Percentiles rank a stretch among this genome's conserved stretches.
phyloP scores from a whole-genome alignment of 2,888 invertebrate genomes.

The Amiota minor region DNA sequence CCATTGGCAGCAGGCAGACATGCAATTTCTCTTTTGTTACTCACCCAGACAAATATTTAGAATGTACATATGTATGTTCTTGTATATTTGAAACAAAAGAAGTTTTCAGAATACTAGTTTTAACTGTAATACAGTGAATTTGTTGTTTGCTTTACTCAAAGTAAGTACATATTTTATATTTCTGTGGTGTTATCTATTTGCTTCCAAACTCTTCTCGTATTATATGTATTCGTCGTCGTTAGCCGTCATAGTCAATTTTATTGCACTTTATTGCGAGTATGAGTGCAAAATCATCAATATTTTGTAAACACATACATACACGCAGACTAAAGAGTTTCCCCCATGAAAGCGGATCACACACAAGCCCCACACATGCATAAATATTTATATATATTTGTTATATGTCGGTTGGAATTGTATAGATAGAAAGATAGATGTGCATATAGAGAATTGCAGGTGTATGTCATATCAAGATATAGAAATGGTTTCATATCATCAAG shows the following conservation, averaged over 20 bases:
- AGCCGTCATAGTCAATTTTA: conserved; percentile 8
- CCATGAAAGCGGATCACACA: neutral
- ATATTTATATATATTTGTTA: neutral
- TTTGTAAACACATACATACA: conserved; percentile 2
- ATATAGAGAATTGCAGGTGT: neutral
- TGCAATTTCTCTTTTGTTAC: too few relatives aligned
- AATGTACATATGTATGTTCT: conserved; percentile 1
- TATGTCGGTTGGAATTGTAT: neutral
- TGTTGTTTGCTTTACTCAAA: conserved; percentile 27
- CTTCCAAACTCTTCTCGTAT: conserved; percentile 23
- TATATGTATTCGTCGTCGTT: neutral
- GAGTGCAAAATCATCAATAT: conserved; percentile 22
- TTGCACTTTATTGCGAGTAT: conserved; percentile 27
- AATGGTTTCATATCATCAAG: too few relatives aligned
- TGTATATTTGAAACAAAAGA: neutral
- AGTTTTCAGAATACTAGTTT: too few relatives aligned
- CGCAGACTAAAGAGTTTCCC: neutral
- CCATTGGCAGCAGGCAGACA: neutral
- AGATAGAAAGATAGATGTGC: neutral
- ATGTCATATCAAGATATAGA: neutral
- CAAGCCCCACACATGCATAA: too few relatives aligned
- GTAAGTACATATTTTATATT: conserved; percentile 55
- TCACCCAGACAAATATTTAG: too few relatives aligned
- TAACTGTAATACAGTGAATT: neutral
- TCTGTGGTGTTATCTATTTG: conserved; percentile 54